These are phyloP conservation scores for Thaumatotibia leucotreta DNA, from an alignment of 1,140 invertebrate genomes.

Conservation along the genomic window DNA sequence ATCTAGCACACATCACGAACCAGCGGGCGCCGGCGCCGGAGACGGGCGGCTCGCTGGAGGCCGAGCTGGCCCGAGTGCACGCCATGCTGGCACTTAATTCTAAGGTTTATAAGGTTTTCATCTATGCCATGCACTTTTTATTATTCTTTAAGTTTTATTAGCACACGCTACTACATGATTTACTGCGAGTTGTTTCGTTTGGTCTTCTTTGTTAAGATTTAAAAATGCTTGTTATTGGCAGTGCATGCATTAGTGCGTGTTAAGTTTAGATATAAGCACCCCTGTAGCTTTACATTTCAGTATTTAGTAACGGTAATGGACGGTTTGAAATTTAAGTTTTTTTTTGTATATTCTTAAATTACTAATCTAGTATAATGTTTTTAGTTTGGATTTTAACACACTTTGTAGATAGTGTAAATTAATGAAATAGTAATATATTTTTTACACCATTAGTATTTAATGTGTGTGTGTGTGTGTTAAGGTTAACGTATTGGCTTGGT, in stretches of 20 bases:
- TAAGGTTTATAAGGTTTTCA: constrained; percentile 83
- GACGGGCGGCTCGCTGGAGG: constrained; percentile 80
- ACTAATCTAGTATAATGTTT: neutral
- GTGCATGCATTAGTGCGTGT: neutral
- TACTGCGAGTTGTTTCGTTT: neutral
- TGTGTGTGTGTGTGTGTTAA: no score
- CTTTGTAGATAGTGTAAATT: neutral
- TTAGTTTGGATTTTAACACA: neutral
- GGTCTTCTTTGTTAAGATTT: neutral
- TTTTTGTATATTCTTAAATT: neutral
- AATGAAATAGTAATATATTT: no score
- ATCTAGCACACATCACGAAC: constrained; percentile 15
- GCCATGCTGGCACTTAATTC: constrained; percentile 92
- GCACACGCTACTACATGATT: neutral
- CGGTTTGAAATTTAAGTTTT: neutral
- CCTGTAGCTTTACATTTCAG: neutral
- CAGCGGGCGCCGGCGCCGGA: constrained; percentile 40
- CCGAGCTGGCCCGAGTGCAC: constrained; percentile 88
- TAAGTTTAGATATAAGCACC: neutral
- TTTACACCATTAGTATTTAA: no score
- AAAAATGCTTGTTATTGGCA: neutral
- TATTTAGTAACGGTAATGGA: neutral
- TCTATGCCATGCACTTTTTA: constrained; percentile 67
- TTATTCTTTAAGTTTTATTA: constrained; percentile 14
- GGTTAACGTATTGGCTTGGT: no score